Evolutionary conservation across 2,888 invertebrate species (phyloP), one percentile per base, ranked within the genome.

Genomic region (Orchesella flavescens): DNA sequence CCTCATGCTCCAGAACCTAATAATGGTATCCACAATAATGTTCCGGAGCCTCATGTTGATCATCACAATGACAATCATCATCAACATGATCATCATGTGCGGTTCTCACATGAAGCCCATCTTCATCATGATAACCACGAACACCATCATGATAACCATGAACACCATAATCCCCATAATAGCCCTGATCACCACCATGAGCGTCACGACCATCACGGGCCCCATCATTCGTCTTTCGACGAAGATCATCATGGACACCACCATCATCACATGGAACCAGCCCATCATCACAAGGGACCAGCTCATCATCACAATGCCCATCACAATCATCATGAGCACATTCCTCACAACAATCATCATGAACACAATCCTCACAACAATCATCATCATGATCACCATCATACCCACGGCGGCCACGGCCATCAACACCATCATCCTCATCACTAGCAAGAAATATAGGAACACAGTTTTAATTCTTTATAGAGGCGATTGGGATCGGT

Each of bases 341-440:
- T 43, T 66, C 43, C 7, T 73, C 66, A 82, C 21, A 57, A 82
- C 17, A 53, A 49, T 61, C 15, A 21, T 76, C 43, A 57, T 43
- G 24, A 46, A 46, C 24, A 10, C 17, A 24, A 66, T 53, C 23
- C 59, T 46, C 53, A 72, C 4, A 21, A 75, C 65, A 75, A 72
- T 43, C 53, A 79, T 55, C 13, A 24, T 12, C 43, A 53, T 53
- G 53, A 68, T 78, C 76, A 77, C 43, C 73, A 79, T 77, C 15
- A 23, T 21, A 77, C 59, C 65, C 68, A 71, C 53, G 10, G 53
- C 7, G 5, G 21, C 1, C 83, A 68, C 63, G 21, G 19, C 5
- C 72, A 77, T 72, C 21, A 34, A 55, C 76, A 83, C 75, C 74
- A 83, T 73, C 53, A 55, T 17, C 49, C 46, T 15, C 63, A 49